Percentiles rank a stretch among this genome's conserved stretches.
These are phyloP conservation scores for Jaculus jaculus DNA, from an alignment of 2,113 vertebrate species.

Conservation along the genomic window DNA sequence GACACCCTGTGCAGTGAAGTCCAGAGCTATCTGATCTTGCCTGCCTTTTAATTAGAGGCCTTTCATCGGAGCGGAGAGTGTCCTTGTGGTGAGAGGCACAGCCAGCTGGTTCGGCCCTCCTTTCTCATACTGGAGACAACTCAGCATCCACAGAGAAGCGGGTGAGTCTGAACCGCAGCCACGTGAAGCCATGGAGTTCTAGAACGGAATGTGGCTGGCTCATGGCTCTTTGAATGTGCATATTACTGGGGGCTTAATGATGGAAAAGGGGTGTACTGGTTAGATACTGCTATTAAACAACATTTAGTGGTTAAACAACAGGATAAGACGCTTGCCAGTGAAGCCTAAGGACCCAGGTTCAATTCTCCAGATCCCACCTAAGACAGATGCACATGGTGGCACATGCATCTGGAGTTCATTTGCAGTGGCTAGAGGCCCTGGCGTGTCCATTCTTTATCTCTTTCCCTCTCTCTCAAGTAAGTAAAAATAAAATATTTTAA, in stretches of 20 bases:
- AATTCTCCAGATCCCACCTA: too few relatives aligned
- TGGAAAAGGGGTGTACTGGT: not conserved
- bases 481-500: too few relatives aligned
- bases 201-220: not conserved
- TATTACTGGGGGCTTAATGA: not conserved
- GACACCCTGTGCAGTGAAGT: constrained; percentile 70
- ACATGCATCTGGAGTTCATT: too few relatives aligned
- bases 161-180: not conserved
- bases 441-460: too few relatives aligned
- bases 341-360: too few relatives aligned
- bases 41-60: constrained; percentile 74
- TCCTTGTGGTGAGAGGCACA: constrained; percentile 4
- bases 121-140: constrained; percentile 44
- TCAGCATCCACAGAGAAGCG: not conserved
- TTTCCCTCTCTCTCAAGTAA: too few relatives aligned
- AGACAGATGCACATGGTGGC: too few relatives aligned
- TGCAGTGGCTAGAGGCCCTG: too few relatives aligned
- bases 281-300: not conserved
- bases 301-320: not conserved
- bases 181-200: constrained; percentile 12
- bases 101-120: constrained; percentile 42
- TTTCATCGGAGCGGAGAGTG: constrained; percentile 55
- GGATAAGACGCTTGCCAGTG: too few relatives aligned
- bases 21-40: constrained; percentile 60
- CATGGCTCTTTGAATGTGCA: not conserved